These are phyloP conservation scores for Kuschelorhynchus macadamiae DNA, from an alignment of 2,888 invertebrate genomes.

Conservation along the genomic window DNA sequence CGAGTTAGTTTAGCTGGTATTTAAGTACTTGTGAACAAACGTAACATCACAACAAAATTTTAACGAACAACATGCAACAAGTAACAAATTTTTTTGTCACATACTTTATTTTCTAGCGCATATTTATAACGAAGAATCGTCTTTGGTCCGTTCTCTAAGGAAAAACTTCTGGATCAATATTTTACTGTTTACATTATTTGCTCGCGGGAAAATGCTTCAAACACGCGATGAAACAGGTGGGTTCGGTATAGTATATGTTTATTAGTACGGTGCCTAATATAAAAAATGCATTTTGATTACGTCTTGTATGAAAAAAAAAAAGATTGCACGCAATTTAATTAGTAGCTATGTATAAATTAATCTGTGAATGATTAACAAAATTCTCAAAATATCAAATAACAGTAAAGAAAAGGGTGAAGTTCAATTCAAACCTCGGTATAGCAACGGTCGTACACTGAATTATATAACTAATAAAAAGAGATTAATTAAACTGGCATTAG, in stretches of 20 bases:
- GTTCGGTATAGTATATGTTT: conserved; percentile 12
- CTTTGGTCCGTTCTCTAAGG: conserved; percentile 3
- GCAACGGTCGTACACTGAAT: too few relatives aligned
- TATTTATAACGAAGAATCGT: background rate
- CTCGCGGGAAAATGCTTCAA: background rate
- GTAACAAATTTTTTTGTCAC: conserved; percentile 13
- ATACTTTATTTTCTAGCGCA: background rate
- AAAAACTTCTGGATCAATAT: conserved; percentile 28
- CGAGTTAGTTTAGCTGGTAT: too few relatives aligned
- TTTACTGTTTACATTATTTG: background rate
- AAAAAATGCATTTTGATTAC: too few relatives aligned
- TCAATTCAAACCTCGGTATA: too few relatives aligned
- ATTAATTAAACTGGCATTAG: too few relatives aligned
- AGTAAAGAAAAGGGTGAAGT: too few relatives aligned
- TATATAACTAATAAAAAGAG: too few relatives aligned
- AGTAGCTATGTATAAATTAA: too few relatives aligned
- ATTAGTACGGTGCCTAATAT: conserved; percentile 27
- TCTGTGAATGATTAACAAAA: too few relatives aligned
- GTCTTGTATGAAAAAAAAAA: background rate
- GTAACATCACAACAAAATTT: background rate
- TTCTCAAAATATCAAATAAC: too few relatives aligned
- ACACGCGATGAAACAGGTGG: conserved; percentile 38
- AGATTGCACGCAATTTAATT: too few relatives aligned
- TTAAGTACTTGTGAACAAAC: too few relatives aligned
- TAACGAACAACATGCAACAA: conserved; percentile 15